phyloP scores from a whole-genome alignment of 2,797 vertebrate species.

The Phyllotis vaccarum region DNA sequence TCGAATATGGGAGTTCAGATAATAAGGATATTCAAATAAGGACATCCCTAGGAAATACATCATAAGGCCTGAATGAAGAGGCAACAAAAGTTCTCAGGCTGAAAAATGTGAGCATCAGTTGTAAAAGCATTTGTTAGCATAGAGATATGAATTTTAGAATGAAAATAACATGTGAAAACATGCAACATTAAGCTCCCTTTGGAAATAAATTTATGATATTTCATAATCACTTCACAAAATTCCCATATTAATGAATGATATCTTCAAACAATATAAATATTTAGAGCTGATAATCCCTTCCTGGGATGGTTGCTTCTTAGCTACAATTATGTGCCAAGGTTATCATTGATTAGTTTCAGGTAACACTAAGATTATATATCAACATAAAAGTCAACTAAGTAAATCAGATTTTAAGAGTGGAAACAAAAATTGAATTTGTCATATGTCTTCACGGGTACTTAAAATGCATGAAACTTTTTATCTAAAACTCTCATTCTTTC shows the following conservation, averaged over 20 bases:
- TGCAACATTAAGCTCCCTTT: background rate
- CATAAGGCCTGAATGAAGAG: background rate
- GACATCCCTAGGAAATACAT: background rate
- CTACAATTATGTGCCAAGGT: conserved; percentile 23
- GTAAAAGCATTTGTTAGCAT: conserved; percentile 48
- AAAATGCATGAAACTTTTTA: background rate
- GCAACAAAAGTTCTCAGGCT: background rate
- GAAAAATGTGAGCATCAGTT: conserved; percentile 31
- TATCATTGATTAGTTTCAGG: conserved; percentile 53
- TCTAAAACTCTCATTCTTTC: conserved; percentile 20
- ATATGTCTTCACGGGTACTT: background rate
- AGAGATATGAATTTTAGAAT: conserved; percentile 16
- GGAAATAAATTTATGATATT: conserved; percentile 34
- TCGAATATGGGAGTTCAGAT: conserved; percentile 51
- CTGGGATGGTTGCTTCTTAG: background rate
- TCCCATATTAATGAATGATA: conserved; percentile 43
- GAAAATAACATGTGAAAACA: conserved; percentile 51
- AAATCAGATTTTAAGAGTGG: conserved; percentile 56
- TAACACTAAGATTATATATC: conserved; percentile 32
- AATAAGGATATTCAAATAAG: conserved; percentile 43
- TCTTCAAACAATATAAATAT: conserved; percentile 37
- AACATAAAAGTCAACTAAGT: conserved; percentile 60
- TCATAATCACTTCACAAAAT: conserved; percentile 11
- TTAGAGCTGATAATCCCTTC: conserved; percentile 42
- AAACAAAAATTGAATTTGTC: conserved; percentile 56